Evolutionary conservation across 2,797 vertebrate genomes (phyloP), one percentile per base, ranked within the genome.

Genomic region (Hypotaenidia philippensis): DNA sequence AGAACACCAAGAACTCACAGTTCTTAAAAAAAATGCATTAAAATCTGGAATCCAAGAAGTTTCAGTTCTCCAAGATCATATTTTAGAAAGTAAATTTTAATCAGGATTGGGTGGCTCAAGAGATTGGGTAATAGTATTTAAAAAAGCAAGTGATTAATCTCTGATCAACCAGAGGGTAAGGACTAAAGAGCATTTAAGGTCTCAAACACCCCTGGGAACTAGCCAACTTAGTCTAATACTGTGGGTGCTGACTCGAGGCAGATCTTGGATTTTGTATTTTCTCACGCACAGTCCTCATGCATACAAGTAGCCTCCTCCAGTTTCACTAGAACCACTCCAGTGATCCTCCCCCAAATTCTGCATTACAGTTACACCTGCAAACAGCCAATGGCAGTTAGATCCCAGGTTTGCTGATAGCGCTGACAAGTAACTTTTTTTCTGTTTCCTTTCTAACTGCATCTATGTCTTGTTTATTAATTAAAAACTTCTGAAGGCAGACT

Each of bases 71-170:
- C 38, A 90, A 83, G 56, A 83, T 95, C n/a, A 21, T 89, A 95
- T 84, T 93, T 95, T 88, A 88, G 64, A 96, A 91, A 96, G 86
- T 89, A 96, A 93, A 93, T 68, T 91, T 92, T 93, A 93, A 91
- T 93, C 85, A 68, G 85, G 87, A 93, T 87, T 90, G 69, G 9
- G 45, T 89, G 59, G 90, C 76, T 96, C 83, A 89, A 93, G 41
- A 94, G 76, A 94, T 93, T 96, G 89, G 82, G 93, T 90, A 96
- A 95, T 78, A 89, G 93, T 89, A 81, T 96, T 97, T 97, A 1
- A 96, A 95, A 97, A 96, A 97, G 78, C 90, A 95, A 94, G 85
- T 72, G 86, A 94, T 95, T 94, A 95, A 94, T 96, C 89, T 95
- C 74, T 88, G 94, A 95, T 96, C 90, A 95, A 83, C 90, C 70